phyloP scores from a whole-genome alignment of 1,140 invertebrate species.

The Drosophila cardini region DNA sequence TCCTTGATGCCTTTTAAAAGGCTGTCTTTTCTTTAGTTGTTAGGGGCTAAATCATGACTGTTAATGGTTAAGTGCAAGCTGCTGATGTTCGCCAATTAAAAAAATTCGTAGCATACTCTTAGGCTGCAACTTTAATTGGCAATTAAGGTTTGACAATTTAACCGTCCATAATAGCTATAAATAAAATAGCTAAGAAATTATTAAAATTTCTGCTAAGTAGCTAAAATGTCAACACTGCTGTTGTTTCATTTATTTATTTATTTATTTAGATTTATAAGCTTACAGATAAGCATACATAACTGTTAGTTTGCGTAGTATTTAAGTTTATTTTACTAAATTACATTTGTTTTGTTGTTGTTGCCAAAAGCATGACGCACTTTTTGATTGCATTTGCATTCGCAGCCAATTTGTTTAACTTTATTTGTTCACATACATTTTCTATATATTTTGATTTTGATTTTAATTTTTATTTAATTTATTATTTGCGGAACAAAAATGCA shows the following conservation, averaged over 20 bases:
- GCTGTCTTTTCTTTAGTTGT: background rate
- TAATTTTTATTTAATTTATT: slow-evolving; percentile 31
- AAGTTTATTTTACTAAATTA: slow-evolving; percentile 80
- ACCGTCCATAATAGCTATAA: too few relatives aligned
- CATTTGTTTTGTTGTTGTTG: slow-evolving; percentile 64
- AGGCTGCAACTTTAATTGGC: slow-evolving; percentile 2
- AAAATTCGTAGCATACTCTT: slow-evolving; percentile 10
- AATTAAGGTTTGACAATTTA: slow-evolving; percentile 18
- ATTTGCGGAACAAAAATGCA: slow-evolving; percentile 37
- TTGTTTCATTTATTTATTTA: slow-evolving; percentile 59
- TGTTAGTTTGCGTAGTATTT: slow-evolving; percentile 66
- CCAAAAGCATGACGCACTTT: slow-evolving; percentile 65
- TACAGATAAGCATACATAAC: slow-evolving; percentile 77
- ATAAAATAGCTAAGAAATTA: too few relatives aligned
- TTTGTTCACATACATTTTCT: slow-evolving; percentile 12
- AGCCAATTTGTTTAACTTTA: slow-evolving; percentile 45
- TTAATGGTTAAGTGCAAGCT: background rate
- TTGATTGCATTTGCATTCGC: slow-evolving; percentile 65
- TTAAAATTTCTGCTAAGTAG: too few relatives aligned
- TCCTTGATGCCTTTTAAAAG: background rate
- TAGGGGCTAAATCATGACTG: too few relatives aligned
- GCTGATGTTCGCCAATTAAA: background rate
- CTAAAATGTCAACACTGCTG: background rate
- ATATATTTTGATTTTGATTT: slow-evolving; percentile 10
- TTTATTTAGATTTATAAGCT: slow-evolving; percentile 63